Evolutionary conservation across 92 coral and sea anemone species (phyloP).

Genomic region (Heteractis magnifica): DNA sequence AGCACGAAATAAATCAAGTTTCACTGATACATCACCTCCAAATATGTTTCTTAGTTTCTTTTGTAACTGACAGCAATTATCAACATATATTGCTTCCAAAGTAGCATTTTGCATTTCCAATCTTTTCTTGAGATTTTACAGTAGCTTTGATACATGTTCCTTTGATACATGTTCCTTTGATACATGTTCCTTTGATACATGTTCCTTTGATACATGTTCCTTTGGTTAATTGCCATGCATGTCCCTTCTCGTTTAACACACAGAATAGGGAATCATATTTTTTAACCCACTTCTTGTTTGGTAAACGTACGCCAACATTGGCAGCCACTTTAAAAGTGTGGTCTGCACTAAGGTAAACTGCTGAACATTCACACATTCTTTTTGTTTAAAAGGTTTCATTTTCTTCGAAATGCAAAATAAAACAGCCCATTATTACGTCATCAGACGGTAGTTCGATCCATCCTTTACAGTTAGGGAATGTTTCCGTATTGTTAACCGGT

Average conservation of each 20-base stretch:
- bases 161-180: too few species aligned
- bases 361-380: constrained; percentile 24
- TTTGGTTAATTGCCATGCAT: constrained; percentile 48
- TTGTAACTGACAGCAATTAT: constrained; percentile 51
- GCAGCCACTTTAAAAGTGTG: constrained; percentile 42
- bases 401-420: constrained; percentile 21
- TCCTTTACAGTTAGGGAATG: constrained; percentile 11
- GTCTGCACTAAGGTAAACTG: constrained; percentile 28
- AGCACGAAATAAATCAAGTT: constrained; percentile 59
- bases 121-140: too few species aligned
- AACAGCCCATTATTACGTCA: constrained; percentile 31
- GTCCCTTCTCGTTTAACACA: constrained; percentile 41
- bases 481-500: not conserved
- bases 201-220: too few species aligned
- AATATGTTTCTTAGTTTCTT: constrained; percentile 24
- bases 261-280: constrained; percentile 42
- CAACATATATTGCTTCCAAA: constrained; percentile 45
- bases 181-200: too few species aligned
- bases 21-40: constrained; percentile 33
- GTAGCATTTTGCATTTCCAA: too few species aligned
- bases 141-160: too few species aligned
- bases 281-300: constrained; percentile 28
- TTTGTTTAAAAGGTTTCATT: not conserved
- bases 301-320: constrained; percentile 20
- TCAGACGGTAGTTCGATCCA: constrained; percentile 34